Evolutionary conservation across 1,140 invertebrate genomes (phyloP).

Genomic region (Zaprionus vittiger): DNA sequence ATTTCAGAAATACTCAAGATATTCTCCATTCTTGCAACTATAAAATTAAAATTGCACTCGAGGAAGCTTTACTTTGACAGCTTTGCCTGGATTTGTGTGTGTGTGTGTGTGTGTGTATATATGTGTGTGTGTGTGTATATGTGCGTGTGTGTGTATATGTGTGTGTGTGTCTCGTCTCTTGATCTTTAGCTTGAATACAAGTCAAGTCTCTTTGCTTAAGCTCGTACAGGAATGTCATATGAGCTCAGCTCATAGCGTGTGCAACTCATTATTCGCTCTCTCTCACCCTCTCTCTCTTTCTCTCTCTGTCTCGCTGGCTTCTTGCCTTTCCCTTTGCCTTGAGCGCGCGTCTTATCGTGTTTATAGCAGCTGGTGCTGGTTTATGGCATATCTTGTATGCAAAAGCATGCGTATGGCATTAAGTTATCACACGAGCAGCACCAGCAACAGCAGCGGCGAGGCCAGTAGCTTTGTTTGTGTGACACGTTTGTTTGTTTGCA

Average conservation of each 20-base stretch:
- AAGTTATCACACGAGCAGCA: conserved; percentile 68
- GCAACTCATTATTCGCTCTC: background rate
- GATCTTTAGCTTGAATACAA: background rate
- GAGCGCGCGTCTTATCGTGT: conserved; percentile 3
- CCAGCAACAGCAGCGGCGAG: conserved; percentile 2
- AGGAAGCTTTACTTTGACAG: background rate
- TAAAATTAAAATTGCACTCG: background rate
- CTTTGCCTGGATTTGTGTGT: background rate
- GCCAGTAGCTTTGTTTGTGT: background rate
- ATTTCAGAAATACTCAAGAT: background rate
- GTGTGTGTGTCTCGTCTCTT: background rate
- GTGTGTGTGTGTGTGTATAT: no score
- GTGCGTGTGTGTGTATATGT: no score
- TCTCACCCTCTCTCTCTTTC: background rate
- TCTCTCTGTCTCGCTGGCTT: background rate
- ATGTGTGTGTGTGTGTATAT: no score
- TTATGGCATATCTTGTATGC: conserved; percentile 31
- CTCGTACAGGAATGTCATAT: background rate
- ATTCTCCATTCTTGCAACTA: background rate
- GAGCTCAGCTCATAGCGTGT: conserved; percentile 4
- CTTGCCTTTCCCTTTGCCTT: background rate
- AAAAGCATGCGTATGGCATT: conserved; percentile 73
- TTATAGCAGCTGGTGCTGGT: conserved; percentile 31
- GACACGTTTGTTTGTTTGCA: conserved; percentile 67
- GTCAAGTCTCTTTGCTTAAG: background rate